phyloP scores from a whole-genome alignment of 2,113 vertebrate genomes.

The Arvicanthis niloticus region DNA sequence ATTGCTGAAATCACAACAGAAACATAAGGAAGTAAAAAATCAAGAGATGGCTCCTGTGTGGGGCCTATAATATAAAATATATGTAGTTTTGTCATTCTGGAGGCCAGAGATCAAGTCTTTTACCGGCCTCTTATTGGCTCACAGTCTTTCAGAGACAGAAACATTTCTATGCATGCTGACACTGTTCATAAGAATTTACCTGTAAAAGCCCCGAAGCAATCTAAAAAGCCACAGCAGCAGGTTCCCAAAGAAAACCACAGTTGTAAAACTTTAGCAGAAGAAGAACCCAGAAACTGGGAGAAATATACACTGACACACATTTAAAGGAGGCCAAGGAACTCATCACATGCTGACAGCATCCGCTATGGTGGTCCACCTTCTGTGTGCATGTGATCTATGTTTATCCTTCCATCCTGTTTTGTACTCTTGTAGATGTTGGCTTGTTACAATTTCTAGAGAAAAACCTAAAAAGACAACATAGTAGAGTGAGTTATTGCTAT shows the following conservation, averaged over 20 bases:
- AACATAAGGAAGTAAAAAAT: neutral
- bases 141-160: neutral
- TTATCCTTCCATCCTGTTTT: neutral
- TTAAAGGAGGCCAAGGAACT: neutral
- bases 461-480: neutral
- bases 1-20: neutral
- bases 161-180: neutral
- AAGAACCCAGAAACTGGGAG: neutral
- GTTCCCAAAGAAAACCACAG: neutral
- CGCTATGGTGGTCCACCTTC: neutral
- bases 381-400: neutral
- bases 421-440: neutral
- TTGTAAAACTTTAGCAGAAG: neutral
- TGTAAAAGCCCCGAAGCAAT: neutral
- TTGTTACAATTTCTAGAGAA: neutral
- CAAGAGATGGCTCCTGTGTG: neutral
- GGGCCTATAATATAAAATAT: neutral
- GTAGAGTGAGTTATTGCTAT: neutral
- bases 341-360: too few species aligned
- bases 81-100: neutral
- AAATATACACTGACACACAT: accelerated
- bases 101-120: neutral
- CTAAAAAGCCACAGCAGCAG: neutral
- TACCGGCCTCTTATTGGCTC: neutral
- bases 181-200: neutral